phyloP scores from a whole-genome alignment of 1,140 invertebrate species.

The Zaprionus gabonicus region DNA sequence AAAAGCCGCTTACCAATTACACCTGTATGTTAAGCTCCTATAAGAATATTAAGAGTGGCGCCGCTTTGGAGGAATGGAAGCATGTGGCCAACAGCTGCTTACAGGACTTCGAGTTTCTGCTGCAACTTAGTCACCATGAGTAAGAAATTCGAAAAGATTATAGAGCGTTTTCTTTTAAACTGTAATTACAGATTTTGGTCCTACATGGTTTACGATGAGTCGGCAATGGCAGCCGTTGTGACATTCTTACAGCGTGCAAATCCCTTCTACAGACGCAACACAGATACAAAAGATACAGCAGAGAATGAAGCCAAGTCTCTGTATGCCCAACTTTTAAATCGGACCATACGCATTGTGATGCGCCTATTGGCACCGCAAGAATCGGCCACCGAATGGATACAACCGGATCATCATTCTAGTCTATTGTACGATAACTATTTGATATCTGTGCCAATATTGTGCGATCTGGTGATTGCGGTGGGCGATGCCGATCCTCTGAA shows the following conservation, averaged over 20 bases:
- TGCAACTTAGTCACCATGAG: slow-evolving; percentile 68
- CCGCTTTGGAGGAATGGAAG: slow-evolving; percentile 74
- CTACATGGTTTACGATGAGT: slow-evolving; percentile 89
- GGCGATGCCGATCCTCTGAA: slow-evolving; percentile 87
- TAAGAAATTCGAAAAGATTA: slow-evolving; percentile 25
- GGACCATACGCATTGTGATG: slow-evolving; percentile 89
- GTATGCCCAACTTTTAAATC: slow-evolving; percentile 87
- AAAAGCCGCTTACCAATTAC: slow-evolving; percentile 66
- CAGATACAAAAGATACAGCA: background rate
- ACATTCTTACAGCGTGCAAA: slow-evolving; percentile 90
- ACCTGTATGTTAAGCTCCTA: slow-evolving; percentile 60
- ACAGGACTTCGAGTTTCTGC: slow-evolving; percentile 71
- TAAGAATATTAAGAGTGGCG: slow-evolving; percentile 56
- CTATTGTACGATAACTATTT: slow-evolving; percentile 92
- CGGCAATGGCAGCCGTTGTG: slow-evolving; percentile 88
- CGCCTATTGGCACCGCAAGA: slow-evolving; percentile 91
- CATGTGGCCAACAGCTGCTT: slow-evolving; percentile 59
- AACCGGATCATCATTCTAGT: slow-evolving; percentile 87
- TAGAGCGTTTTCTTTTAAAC: background rate
- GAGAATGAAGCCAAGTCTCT: slow-evolving; percentile 63
- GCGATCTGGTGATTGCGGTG: slow-evolving; percentile 91
- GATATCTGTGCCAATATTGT: slow-evolving; percentile 92
- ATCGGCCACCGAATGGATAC: slow-evolving; percentile 89
- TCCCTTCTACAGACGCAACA: slow-evolving; percentile 87
- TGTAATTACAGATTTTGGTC: slow-evolving; percentile 87